phyloP scores from a whole-genome alignment of 2,113 vertebrate genomes.

The Notiomystis cincta region DNA sequence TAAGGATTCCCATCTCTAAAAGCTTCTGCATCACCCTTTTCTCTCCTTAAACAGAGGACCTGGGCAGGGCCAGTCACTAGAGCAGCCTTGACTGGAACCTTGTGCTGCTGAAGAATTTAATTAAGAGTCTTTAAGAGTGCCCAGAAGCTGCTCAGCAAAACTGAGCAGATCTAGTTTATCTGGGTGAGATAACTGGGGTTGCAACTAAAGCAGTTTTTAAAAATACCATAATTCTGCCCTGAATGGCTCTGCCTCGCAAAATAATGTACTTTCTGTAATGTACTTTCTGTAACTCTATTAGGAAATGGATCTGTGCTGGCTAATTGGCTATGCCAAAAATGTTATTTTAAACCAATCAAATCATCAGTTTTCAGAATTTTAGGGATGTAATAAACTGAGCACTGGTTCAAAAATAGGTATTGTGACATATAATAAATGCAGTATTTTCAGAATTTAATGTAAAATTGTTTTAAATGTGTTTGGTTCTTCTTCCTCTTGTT shows the following conservation, averaged over 20 bases:
- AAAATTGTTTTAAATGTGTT: neutral
- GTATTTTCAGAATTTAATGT: neutral
- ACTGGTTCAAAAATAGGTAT: neutral
- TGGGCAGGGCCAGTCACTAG: neutral
- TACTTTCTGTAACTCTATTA: neutral
- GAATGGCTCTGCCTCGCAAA: neutral
- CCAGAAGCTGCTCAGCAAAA: neutral
- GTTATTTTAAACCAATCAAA: slow-evolving; percentile 44
- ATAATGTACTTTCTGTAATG: neutral
- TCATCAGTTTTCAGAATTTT: neutral
- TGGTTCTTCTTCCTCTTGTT: neutral
- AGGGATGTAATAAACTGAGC: neutral
- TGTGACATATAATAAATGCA: neutral
- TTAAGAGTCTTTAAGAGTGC: neutral
- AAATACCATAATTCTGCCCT: neutral
- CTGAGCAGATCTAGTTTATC: neutral
- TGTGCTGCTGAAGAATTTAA: neutral
- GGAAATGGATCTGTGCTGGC: neutral
- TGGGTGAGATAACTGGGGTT: neutral
- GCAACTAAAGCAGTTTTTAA: neutral
- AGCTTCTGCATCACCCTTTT: neutral
- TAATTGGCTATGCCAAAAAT: neutral
- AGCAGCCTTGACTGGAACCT: neutral
- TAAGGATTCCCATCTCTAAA: neutral
- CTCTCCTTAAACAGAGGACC: neutral